phyloP scores from a whole-genome alignment of 2,888 invertebrate genomes.

The Palloptera scutellata region DNA sequence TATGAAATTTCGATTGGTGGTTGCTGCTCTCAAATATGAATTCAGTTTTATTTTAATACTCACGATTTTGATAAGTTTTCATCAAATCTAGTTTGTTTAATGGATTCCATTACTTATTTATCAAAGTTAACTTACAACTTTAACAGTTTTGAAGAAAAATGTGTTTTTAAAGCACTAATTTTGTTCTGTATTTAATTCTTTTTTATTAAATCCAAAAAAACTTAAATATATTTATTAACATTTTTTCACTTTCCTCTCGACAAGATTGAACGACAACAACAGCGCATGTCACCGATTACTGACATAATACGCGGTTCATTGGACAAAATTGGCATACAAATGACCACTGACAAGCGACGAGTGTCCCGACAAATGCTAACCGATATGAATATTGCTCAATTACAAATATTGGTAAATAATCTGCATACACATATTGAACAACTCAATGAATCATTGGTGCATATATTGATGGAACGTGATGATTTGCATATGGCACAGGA shows the following conservation, averaged over 20 bases:
- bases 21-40: too few relatives aligned
- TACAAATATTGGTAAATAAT: slow-evolving; percentile 92
- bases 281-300: slow-evolving; percentile 82
- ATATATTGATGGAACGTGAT: slow-evolving; percentile 89
- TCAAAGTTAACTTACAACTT: too few relatives aligned
- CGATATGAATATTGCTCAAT: slow-evolving; percentile 92
- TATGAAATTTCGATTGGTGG: too few relatives aligned
- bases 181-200: too few relatives aligned
- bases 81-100: too few relatives aligned
- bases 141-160: too few relatives aligned
- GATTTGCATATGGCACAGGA: slow-evolving; percentile 98
- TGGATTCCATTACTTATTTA: too few relatives aligned
- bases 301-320: slow-evolving; percentile 84
- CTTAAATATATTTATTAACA: too few relatives aligned
- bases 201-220: too few relatives aligned
- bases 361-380: slow-evolving; percentile 85
- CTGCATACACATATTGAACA: slow-evolving; percentile 92
- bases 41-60: too few relatives aligned
- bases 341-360: slow-evolving; percentile 83
- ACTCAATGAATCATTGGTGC: slow-evolving; percentile 89
- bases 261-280: slow-evolving; percentile 72
- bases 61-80: too few relatives aligned
- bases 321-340: slow-evolving; percentile 82
- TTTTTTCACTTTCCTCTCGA: slow-evolving; percentile 34
- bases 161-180: too few relatives aligned